Conservation (phyloP, 2,113 vertebrate genomes). For the Amphilophus citrinellus region DNA sequence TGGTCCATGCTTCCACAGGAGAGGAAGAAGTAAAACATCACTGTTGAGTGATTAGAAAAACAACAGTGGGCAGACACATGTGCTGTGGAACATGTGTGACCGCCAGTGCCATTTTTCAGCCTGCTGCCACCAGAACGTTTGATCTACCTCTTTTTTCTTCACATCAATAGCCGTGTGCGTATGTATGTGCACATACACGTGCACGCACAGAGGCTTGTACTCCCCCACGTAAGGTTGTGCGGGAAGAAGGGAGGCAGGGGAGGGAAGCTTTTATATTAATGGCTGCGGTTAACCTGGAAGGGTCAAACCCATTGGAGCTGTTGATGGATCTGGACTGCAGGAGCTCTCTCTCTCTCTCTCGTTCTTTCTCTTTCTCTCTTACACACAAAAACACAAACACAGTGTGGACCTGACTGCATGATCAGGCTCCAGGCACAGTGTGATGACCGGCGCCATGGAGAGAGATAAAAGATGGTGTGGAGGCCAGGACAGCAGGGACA, state of each 20-base stretch:
- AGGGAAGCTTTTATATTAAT: constrained; percentile 92
- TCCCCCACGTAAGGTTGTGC: constrained; percentile 60
- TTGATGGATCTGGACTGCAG: constrained; percentile 95
- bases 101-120: constrained; percentile 49
- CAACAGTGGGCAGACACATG: constrained; percentile 55
- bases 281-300: constrained; percentile 91
- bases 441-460: neutral
- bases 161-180: constrained; percentile 34
- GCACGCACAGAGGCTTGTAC: constrained; percentile 47
- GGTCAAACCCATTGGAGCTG: constrained; percentile 98
- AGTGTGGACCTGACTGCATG: neutral
- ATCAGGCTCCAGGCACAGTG: constrained; percentile 10
- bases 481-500: neutral
- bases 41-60: constrained; percentile 65
- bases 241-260: constrained; percentile 62
- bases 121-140: constrained; percentile 40
- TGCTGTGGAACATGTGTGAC: constrained; percentile 59
- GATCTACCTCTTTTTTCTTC: constrained; percentile 59
- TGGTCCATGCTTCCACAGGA: constrained; percentile 15
- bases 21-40: constrained; percentile 59
- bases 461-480: constrained; percentile 1
- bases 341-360: constrained; percentile 59
- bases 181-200: neutral
- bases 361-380: constrained; percentile 70
- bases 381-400: constrained; percentile 11